These are phyloP conservation scores for Brachyalestes nurse DNA, from an alignment of 2,797 vertebrate species.

Conservation along the genomic window DNA sequence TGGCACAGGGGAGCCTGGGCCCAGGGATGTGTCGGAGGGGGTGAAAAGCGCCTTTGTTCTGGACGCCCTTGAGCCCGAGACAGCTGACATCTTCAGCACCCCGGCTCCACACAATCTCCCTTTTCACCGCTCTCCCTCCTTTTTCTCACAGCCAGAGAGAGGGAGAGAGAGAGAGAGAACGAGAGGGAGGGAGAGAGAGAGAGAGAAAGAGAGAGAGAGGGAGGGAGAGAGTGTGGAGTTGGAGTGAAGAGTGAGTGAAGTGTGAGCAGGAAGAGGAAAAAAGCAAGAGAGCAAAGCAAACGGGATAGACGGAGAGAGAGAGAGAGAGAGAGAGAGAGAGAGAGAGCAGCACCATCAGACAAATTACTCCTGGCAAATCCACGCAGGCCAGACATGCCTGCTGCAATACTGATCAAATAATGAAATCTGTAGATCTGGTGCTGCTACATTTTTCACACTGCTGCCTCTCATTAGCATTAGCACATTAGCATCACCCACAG, in stretches of 20 bases:
- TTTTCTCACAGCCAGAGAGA: constrained; percentile 48
- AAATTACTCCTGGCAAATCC: constrained; percentile 50
- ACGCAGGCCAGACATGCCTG: constrained; percentile 31
- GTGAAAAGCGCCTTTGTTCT: constrained; percentile 82
- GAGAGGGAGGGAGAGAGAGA: constrained; percentile 33
- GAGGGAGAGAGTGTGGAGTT: constrained; percentile 35
- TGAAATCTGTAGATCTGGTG: constrained; percentile 43
- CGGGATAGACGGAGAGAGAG: constrained; percentile 45
- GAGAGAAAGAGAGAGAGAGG: constrained; percentile 8
- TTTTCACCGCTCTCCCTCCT: constrained; percentile 65
- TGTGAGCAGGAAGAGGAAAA: constrained; percentile 31
- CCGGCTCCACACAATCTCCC: constrained; percentile 73
- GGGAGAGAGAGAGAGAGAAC: constrained; percentile 36
- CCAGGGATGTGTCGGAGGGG: constrained; percentile 56
- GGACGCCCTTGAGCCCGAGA: constrained; percentile 76
- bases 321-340: constrained; percentile 24
- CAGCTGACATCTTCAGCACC: constrained; percentile 77
- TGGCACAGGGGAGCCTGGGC: constrained; percentile 45
- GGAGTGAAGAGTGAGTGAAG: constrained; percentile 22
- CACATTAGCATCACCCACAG: constrained; percentile 39
- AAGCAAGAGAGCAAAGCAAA: constrained; percentile 37
- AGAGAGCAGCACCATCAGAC: constrained; percentile 52
- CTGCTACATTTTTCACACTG: constrained; percentile 18
- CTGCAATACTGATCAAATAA: constrained; percentile 49
- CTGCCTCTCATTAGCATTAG: constrained; percentile 32